phyloP scores from a whole-genome alignment of 2,888 invertebrate species.

The Parnassius mnemosyne region DNA sequence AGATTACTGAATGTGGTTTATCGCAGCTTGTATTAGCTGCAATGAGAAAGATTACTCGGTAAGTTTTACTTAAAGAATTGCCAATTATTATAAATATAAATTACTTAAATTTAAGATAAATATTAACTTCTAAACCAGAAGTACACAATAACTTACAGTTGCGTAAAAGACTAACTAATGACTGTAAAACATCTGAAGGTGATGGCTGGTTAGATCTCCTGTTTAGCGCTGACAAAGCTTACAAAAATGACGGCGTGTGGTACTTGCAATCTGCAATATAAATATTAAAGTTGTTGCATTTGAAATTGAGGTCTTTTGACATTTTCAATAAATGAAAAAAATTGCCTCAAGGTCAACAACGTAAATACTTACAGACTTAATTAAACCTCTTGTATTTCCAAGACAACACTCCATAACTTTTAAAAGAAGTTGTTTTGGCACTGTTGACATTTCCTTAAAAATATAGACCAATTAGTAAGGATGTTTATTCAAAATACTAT shows the following conservation, averaged over 20 bases:
- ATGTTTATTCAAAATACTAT: neutral
- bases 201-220: conserved; percentile 17
- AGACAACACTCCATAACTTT: conserved; percentile 28
- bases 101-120: neutral
- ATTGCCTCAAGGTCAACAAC: neutral
- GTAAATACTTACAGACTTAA: conserved; percentile 18
- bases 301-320: neutral
- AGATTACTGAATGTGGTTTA: conserved; percentile 9
- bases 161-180: conserved; percentile 17
- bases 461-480: neutral
- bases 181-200: conserved; percentile 14
- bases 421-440: conserved; percentile 30
- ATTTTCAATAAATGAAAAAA: neutral
- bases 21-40: conserved; percentile 13
- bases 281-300: no score
- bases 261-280: conserved; percentile 14
- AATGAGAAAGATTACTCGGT: conserved; percentile 1
- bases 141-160: conserved; percentile 18
- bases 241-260: conserved; percentile 2
- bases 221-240: conserved; percentile 3
- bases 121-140: neutral
- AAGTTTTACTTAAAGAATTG: no score
- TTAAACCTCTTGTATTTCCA: conserved; percentile 5
- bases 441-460: conserved; percentile 35
- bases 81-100: neutral